These are phyloP conservation scores for Mesoligia furuncula DNA, from an alignment of 2,888 invertebrate species.

Conservation along the genomic window DNA sequence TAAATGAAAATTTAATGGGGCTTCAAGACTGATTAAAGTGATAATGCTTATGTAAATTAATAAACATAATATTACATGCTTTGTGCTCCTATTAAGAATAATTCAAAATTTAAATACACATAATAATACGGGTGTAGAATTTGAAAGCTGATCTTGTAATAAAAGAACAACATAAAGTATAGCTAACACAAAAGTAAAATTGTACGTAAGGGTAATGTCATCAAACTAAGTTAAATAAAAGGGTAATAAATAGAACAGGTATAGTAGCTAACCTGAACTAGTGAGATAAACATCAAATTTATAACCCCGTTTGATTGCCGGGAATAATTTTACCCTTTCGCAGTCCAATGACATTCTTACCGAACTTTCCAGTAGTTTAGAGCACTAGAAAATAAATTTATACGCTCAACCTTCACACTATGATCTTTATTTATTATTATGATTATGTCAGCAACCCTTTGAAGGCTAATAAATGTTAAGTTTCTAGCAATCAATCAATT, in stretches of 20 bases:
- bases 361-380: constrained; percentile 94
- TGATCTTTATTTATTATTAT: constrained; percentile 8
- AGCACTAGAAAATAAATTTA: constrained; percentile 91
- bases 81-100: constrained; percentile 22
- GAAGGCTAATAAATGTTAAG: constrained; percentile 34
- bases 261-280: constrained; percentile 94
- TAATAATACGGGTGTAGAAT: constrained; percentile 2
- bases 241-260: constrained; percentile 53
- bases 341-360: constrained; percentile 93
- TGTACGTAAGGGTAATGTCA: constrained; percentile 49
- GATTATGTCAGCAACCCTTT: constrained; percentile 6
- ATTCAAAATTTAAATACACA: constrained; percentile 24
- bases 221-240: constrained; percentile 64
- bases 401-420: constrained; percentile 79
- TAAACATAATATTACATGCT: constrained; percentile 13
- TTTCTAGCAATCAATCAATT: not conserved
- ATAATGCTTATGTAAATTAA: not conserved
- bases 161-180: constrained; percentile 26
- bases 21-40: constrained; percentile 1
- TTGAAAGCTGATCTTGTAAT: constrained; percentile 18
- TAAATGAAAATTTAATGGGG: not conserved
- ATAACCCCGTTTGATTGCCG: constrained; percentile 95
- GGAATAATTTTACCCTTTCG: constrained; percentile 94
- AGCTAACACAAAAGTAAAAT: constrained; percentile 48
- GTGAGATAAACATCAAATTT: constrained; percentile 96